Conservation (phyloP, 2,888 invertebrate genomes). For the Odontocerum albicorne region DNA sequence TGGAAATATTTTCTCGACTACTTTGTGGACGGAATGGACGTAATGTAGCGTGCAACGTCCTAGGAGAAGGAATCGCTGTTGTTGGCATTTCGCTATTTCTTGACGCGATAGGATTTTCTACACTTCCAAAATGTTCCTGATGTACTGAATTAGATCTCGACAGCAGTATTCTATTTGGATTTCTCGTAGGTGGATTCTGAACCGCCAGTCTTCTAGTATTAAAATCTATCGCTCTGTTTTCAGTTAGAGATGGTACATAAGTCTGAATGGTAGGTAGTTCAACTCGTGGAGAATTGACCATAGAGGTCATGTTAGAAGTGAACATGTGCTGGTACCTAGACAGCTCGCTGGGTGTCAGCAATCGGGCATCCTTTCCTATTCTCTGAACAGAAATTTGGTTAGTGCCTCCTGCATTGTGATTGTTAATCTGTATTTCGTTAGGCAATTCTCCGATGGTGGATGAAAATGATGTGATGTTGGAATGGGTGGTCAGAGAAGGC, state of each 20-base stretch:
- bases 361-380: conserved; percentile 59
- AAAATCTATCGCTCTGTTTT: conserved; percentile 7
- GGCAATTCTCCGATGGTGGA: conserved; percentile 39
- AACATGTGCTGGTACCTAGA: conserved; percentile 47
- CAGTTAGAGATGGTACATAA: conserved; percentile 20
- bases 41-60: conserved; percentile 3
- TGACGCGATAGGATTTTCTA: conserved; percentile 4
- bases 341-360: conserved; percentile 55
- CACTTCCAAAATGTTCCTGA: conserved; percentile 21
- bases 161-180: conserved; percentile 16
- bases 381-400: conserved; percentile 60
- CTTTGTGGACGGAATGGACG: not conserved
- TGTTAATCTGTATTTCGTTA: conserved; percentile 37
- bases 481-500: conserved; percentile 38
- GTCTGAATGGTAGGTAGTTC: conserved; percentile 21
- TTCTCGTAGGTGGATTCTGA: conserved; percentile 7
- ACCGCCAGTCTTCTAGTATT: conserved; percentile 13
- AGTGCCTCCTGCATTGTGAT: conserved; percentile 39
- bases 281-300: conserved; percentile 2
- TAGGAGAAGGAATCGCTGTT: not conserved
- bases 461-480: conserved; percentile 41
- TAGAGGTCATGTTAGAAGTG: conserved; percentile 30
- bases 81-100: conserved; percentile 11
- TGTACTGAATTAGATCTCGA: conserved; percentile 10
- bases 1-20: not conserved